Evolutionary conservation across 1,140 invertebrate species (phyloP).

Genomic region (Procambarus clarkii): DNA sequence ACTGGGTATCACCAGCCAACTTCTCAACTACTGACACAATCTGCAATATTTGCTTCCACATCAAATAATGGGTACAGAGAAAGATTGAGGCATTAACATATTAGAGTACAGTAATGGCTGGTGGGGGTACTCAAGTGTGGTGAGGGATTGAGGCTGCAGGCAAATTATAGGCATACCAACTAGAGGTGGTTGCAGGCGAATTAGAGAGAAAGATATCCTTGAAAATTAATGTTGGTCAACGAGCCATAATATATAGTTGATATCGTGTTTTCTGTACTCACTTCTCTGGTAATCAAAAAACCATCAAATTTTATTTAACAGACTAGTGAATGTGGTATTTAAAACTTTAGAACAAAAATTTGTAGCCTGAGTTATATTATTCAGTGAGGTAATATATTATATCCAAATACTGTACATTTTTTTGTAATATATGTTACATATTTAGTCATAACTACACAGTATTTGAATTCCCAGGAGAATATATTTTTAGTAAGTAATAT

Average conservation of each 20-base stretch:
- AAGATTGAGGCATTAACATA: background rate
- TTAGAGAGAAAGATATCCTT: background rate
- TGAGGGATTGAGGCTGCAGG: slow-evolving; percentile 34
- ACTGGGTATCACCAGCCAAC: slow-evolving; percentile 8
- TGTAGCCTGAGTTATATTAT: too few relatives aligned
- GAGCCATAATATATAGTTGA: background rate
- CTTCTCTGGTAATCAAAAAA: background rate
- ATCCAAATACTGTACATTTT: too few relatives aligned
- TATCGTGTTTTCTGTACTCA: background rate
- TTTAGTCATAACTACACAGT: too few relatives aligned
- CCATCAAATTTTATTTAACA: background rate
- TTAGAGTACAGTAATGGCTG: background rate
- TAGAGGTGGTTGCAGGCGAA: background rate
- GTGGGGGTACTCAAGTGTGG: background rate
- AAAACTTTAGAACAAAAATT: too few relatives aligned
- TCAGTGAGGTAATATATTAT: too few relatives aligned
- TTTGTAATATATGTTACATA: too few relatives aligned
- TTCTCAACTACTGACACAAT: background rate
- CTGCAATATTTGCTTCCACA: background rate
- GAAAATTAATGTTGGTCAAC: background rate
- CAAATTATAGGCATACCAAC: background rate
- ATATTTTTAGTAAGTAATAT: too few relatives aligned
- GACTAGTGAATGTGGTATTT: too few relatives aligned
- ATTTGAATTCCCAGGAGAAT: too few relatives aligned
- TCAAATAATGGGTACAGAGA: background rate